phyloP scores from a whole-genome alignment of 2,888 invertebrate genomes.

The Drosophila prostipennis region DNA sequence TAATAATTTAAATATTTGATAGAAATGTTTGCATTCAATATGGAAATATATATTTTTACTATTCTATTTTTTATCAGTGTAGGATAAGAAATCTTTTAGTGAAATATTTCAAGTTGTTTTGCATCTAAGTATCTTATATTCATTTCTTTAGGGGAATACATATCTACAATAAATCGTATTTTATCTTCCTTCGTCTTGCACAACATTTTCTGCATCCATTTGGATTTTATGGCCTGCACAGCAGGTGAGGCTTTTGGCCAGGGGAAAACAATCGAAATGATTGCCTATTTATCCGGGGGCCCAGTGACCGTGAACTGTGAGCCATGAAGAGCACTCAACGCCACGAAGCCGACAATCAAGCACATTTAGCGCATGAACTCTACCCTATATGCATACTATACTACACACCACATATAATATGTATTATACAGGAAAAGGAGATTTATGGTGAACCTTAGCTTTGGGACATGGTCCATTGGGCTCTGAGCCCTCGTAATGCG shows the following conservation, averaged over 20 bases:
- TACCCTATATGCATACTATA: slow-evolving; percentile 1
- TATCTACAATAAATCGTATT: slow-evolving; percentile 2
- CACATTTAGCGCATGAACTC: slow-evolving; percentile 36
- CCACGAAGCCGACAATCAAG: slow-evolving; percentile 25
- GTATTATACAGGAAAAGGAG: background rate
- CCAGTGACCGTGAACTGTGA: slow-evolving; percentile 30
- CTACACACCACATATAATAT: background rate
- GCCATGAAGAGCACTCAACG: slow-evolving; percentile 21
- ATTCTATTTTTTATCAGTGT: too few species aligned
- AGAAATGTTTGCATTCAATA: too few species aligned
- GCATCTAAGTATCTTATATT: background rate
- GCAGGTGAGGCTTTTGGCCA: background rate
- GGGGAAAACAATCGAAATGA: slow-evolving; percentile 24
- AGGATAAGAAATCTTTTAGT: too few species aligned
- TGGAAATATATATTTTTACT: too few species aligned
- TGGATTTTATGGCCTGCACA: slow-evolving; percentile 18
- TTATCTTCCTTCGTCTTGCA: background rate
- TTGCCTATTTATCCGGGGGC: slow-evolving; percentile 62
- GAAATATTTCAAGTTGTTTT: background rate
- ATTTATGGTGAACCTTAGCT: slow-evolving; percentile 30
- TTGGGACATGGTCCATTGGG: slow-evolving; percentile 27
- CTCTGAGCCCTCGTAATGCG: slow-evolving; percentile 42
- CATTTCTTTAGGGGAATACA: background rate
- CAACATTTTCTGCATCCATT: background rate
- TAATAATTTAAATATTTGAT: too few species aligned